A percentile compares a stretch with the other conserved stretches of the same genome.
Conservation (phyloP, 1,140 invertebrate genomes). For the Centruroides vittatus region DNA sequence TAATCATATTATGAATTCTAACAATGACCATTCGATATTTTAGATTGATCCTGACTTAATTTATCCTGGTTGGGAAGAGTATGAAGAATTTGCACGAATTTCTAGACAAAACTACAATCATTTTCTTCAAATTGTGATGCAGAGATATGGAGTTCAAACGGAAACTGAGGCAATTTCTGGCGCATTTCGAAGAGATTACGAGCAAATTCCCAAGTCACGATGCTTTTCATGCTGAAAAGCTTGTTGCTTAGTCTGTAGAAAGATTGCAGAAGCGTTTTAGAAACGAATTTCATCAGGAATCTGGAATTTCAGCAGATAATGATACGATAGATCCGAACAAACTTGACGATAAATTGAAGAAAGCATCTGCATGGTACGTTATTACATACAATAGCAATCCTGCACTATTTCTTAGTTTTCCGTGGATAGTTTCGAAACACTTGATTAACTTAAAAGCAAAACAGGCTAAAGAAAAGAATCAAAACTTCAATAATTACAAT, state of each 20-base stretch:
- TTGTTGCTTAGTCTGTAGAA: constrained; percentile 4
- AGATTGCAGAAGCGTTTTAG: constrained; percentile 1
- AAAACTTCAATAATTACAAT: no score
- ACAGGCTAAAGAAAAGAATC: no score
- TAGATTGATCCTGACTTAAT: no score
- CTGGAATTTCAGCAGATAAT: neutral
- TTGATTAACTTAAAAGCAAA: no score
- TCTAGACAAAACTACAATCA: no score
- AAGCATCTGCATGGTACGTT: no score
- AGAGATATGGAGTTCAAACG: constrained; percentile 8
- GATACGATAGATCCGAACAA: neutral
- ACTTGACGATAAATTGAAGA: neutral
- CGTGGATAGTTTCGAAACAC: no score
- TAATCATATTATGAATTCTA: neutral
- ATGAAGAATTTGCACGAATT: no score
- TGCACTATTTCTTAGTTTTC: no score
- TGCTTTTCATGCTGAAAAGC: constrained; percentile 8
- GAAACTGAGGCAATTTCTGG: constrained; percentile 11
- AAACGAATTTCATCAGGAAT: constrained; percentile 10
- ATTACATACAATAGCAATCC: no score
- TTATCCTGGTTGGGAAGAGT: no score
- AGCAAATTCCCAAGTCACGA: constrained; percentile 4
- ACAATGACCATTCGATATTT: no score
- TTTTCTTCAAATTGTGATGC: constrained; percentile 1
- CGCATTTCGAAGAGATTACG: constrained; percentile 4